Evolutionary conservation across 2,797 vertebrate genomes (phyloP), one percentile per base, ranked within the genome.

Genomic region (Geotrypetes seraphini): DNA sequence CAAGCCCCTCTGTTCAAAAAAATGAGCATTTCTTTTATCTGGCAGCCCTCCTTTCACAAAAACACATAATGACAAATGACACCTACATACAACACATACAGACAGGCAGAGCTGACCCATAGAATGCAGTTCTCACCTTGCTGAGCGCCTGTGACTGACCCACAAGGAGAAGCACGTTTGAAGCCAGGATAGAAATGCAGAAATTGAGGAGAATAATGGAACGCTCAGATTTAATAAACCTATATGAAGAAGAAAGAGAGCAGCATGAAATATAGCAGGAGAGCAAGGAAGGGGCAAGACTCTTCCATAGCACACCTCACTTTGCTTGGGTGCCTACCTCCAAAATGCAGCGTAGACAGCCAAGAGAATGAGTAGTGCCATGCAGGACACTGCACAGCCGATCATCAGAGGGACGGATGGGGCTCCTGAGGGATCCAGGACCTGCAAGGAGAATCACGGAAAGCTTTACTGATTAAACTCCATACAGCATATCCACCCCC

Each of bases 161-260:
- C 58, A 98, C 91, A 22, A 99, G 77, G 75, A 99, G 99, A 63
- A 99, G 76, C 68, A 98, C 59, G 39, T 99, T 99, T 66, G 96
- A 99, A 39, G 95, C 92, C 79, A 99, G 66, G 71, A 99, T 97
- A 64, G 96, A 99, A 69, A 97, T 61, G 40, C 95, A 98, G 59
- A 99, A 98, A 54, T 99, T 99, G 71, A 99, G 86, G 59, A 97
- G 66, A 63, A 99, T 99, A 75, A 99, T 96, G 53, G 93, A 97
- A 60, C 94, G 89, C 66, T 98, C 94, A 0, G 96, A 97, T 19
- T 92, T 92, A 54, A 98, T 98, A 43, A 96, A 98, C 75, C 94
- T 98, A 49, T 32, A 29, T 7, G 23, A 46, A 22, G 23, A 29
- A 27, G 8, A 14, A 31, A 27, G 36, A 17, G 6, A 10, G 29